These are phyloP conservation scores for Podargus strigoides DNA, from an alignment of 2,797 vertebrate species.

Conservation along the genomic window DNA sequence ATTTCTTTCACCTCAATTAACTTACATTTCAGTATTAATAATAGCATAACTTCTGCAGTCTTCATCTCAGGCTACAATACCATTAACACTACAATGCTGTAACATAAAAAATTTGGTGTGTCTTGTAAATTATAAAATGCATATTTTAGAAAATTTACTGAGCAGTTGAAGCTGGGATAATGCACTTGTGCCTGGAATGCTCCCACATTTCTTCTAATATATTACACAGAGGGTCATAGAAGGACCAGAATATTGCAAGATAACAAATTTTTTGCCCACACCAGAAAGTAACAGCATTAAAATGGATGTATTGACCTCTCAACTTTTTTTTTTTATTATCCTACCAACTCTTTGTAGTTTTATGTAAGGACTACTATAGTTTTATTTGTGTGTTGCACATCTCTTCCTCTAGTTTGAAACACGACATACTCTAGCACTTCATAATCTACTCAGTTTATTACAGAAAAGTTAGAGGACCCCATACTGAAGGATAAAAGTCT, in stretches of 20 bases:
- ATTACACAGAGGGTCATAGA: not conserved
- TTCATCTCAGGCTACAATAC: not conserved
- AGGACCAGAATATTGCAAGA: not conserved
- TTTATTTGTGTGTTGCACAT: not conserved
- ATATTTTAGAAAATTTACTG: not conserved
- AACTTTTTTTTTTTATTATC: not conserved
- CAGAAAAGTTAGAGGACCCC: not conserved
- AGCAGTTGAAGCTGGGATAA: not conserved
- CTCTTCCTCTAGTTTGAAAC: not conserved
- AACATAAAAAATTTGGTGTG: not conserved
- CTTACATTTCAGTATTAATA: not conserved
- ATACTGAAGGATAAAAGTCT: not conserved
- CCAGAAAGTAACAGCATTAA: not conserved
- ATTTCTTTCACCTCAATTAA: not conserved
- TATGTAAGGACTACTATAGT: not conserved
- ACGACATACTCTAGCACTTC: not conserved
- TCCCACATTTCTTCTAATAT: not conserved
- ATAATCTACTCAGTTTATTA: not conserved
- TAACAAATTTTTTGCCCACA: not conserved
- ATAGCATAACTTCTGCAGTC: not conserved
- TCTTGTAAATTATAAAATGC: not conserved
- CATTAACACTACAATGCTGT: not conserved
- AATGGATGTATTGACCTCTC: not conserved
- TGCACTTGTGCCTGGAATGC: not conserved
- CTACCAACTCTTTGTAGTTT: not conserved